Conservation (phyloP, 2,888 invertebrate species). For the Dryobotodes eremita region DNA sequence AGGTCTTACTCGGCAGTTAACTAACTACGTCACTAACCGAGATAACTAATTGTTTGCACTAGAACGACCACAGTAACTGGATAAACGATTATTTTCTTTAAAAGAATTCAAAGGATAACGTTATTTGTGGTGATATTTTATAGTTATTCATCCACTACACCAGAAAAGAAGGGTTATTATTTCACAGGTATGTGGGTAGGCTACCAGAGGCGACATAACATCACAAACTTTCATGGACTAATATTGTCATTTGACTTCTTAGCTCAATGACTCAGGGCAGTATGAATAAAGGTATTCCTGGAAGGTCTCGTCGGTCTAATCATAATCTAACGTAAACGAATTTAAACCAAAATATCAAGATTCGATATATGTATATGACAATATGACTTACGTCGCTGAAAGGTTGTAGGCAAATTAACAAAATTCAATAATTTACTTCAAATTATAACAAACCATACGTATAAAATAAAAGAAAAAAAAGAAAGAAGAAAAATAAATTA, state of each 20-base stretch:
- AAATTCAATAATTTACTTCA: background rate
- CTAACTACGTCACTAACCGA: constrained; percentile 44
- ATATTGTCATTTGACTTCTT: background rate
- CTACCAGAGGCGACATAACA: background rate
- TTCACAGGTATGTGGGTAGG: background rate
- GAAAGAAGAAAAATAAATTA: too few relatives aligned
- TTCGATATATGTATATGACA: background rate
- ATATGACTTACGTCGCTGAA: background rate
- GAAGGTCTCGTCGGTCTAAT: background rate
- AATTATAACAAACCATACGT: background rate
- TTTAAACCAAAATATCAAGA: background rate
- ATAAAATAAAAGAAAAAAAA: too few relatives aligned
- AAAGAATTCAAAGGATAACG: too few relatives aligned
- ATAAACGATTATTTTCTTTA: constrained; percentile 23
- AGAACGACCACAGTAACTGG: constrained; percentile 18
- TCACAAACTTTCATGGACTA: background rate
- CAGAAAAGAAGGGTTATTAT: background rate
- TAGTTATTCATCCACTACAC: background rate
- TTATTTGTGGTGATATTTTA: background rate
- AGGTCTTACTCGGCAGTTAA: constrained; percentile 61
- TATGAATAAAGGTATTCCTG: background rate
- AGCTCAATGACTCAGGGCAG: background rate
- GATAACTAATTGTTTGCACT: constrained; percentile 56
- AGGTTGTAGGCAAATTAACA: background rate
- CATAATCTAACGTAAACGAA: background rate